Conservation (phyloP, 2,888 invertebrate genomes). For the Pseudeuparius sepicola region DNA sequence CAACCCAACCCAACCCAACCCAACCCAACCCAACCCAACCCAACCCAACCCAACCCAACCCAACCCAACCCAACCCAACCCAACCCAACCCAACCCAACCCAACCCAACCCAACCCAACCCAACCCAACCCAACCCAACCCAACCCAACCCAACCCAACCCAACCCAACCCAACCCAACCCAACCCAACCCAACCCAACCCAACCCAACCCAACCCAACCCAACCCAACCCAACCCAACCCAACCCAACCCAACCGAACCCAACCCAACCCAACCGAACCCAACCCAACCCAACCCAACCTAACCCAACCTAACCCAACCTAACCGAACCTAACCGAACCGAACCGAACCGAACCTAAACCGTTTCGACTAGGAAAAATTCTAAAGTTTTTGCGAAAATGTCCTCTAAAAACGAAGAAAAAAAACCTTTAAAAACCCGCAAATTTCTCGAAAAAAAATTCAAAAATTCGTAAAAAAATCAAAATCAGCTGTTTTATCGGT, state of each 20-base stretch:
- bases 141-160: constrained; percentile 8
- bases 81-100: constrained; percentile 8
- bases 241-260: constrained; percentile 6
- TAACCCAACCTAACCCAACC: constrained; percentile 6
- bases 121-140: constrained; percentile 8
- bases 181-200: constrained; percentile 8
- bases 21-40: constrained; percentile 8
- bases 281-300: constrained; percentile 8
- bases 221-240: constrained; percentile 7
- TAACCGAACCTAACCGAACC: constrained; percentile 5
- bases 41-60: constrained; percentile 8
- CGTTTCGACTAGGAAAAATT: background rate
- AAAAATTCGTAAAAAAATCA: too few species aligned
- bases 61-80: constrained; percentile 8
- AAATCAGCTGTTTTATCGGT: too few species aligned
- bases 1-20: constrained; percentile 8
- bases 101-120: constrained; percentile 8
- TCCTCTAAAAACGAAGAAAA: too few species aligned
- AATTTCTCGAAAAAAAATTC: too few species aligned
- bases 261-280: constrained; percentile 7
- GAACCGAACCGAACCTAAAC: constrained; percentile 5
- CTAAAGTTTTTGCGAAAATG: too few species aligned
- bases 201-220: constrained; percentile 8
- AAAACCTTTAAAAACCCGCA: too few species aligned
- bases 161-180: constrained; percentile 8